A percentile compares a stretch with the other conserved stretches of the same genome.
Conservation (phyloP, 2,113 vertebrate species). For the Rhagologus leucostigma region DNA sequence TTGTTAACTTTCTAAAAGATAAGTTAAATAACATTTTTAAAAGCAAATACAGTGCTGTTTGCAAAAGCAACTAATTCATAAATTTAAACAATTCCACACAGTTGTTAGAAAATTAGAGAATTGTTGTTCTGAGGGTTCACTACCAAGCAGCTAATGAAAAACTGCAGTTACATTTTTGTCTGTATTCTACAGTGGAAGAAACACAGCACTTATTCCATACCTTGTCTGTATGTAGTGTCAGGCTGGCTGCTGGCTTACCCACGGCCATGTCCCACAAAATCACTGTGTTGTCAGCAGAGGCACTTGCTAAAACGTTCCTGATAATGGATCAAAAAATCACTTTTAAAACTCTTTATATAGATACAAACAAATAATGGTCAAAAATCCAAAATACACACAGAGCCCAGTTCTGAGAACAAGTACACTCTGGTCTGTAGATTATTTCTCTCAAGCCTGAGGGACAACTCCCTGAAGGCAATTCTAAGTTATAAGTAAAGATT, state of each 20-base stretch:
- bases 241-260: slow-evolving; percentile 84
- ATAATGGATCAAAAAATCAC: neutral
- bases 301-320: slow-evolving; percentile 92
- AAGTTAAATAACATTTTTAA: neutral
- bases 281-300: slow-evolving; percentile 86
- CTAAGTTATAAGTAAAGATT: neutral
- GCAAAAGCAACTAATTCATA: neutral
- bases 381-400: neutral
- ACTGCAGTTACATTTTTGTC: neutral
- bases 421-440: neutral
- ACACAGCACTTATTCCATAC: slow-evolving; percentile 53
- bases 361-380: neutral
- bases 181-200: neutral
- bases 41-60: neutral
- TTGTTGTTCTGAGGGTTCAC: neutral
- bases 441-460: neutral
- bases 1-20: neutral
- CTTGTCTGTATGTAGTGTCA: slow-evolving; percentile 87
- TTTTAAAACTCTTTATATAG: neutral
- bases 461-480: neutral
- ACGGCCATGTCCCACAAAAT: slow-evolving; percentile 89
- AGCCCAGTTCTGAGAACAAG: neutral
- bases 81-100: neutral
- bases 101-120: neutral
- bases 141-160: neutral